Evolutionary conservation across 2,797 vertebrate species (phyloP), one percentile per base, ranked within the genome.

Genomic region (Lepilemur septentrionalis): DNA sequence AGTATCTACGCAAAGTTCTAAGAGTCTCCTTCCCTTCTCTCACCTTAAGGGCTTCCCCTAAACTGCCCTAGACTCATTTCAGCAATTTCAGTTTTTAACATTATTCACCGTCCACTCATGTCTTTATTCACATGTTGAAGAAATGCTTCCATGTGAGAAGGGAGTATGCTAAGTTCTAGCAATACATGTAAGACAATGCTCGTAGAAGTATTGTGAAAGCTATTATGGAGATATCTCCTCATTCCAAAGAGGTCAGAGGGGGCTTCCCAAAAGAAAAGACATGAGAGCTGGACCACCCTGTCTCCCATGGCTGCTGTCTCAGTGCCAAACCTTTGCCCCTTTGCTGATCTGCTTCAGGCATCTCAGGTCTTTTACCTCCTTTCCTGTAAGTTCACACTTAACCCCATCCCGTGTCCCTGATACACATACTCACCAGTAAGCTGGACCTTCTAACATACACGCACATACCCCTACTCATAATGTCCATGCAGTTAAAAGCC

Each of bases 271-370:
- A 83, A 79, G 25, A 30, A 48, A 72, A 84, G 17, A 32, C 2
- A 0, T 22, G 57, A 18, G 3, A 3, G 48, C 41, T 52, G 50
- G 41, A 20, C 18, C 25, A 7, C 0, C 6, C 30, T 0, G 11
- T 55, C 23, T 59, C 43, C 23, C 32, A 10, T 0, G 2, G 59
- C 0, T 23, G 6, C 0, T 57, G 23, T 59, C 57, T 82, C 38
- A 30, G 30, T 59, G 89, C 43, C 30, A 65, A 1, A 1, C 17
- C 12, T 82, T 7, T 0, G 0, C 0, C 22, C 17, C n/a, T 88
- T 43, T 46, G 22, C 22, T 28, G 28, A 80, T n/a, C 50, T 11
- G 4, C 14, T 38, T 57, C 15, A 28, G 30, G 7, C 15, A 8
- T 57, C 18, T 78, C 4, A 12, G 3, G 1, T 11, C 10, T 85